Base-by-base conservation (phyloP, 1,140 invertebrate species). In the Polypedilum pembai region DNA sequence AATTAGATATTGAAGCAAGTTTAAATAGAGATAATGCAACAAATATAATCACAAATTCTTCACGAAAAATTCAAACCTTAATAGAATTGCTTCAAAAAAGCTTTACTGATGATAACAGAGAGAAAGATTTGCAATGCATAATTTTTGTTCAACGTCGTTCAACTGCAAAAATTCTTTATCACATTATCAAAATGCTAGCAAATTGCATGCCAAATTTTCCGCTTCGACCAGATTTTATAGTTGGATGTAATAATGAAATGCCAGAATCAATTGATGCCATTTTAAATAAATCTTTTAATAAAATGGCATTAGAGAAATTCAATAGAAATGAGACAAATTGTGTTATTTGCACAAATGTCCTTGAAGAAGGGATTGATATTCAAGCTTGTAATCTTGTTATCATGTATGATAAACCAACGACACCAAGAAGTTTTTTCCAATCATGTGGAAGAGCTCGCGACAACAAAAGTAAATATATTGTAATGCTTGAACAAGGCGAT, bases 361-460 rank as follows among this genome's bases (percentile, higher is more conserved):
- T 95, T 20, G 93, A 95, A 83, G 92, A 94, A 84, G 93, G 93
- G 4, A 87, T 94, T 75, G 92, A 95, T 83, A 85, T 95, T 40
- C 91, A 90, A 20, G 86, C 88, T 66, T 95, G 93, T 81, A 91
- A 92, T 78, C 83, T 93, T 63, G 90, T 95, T 0, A 81, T 94
- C 18, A 85, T 88, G 41, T 91, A 91, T 82, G 91, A 94, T 80
- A 80, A 84, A 10, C 87, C 94, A 0, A 80, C 85, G 76, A 89
- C 89, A 74, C 94, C 93, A 79, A 85, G 89, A 74, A 92, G 91
- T 12, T 96, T 95, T 79, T 87, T 95, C 63, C 91, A 95, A 77
- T 92, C 90, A 20, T 95, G 95, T 85, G 91, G 87, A 77, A 82
- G 92, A 65, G 85, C 84, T 3, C 80, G 85, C 7, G 79, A 77